These are phyloP conservation scores for Ammodytes marinus DNA, from an alignment of 2,113 vertebrate genomes.

Conservation along the genomic window DNA sequence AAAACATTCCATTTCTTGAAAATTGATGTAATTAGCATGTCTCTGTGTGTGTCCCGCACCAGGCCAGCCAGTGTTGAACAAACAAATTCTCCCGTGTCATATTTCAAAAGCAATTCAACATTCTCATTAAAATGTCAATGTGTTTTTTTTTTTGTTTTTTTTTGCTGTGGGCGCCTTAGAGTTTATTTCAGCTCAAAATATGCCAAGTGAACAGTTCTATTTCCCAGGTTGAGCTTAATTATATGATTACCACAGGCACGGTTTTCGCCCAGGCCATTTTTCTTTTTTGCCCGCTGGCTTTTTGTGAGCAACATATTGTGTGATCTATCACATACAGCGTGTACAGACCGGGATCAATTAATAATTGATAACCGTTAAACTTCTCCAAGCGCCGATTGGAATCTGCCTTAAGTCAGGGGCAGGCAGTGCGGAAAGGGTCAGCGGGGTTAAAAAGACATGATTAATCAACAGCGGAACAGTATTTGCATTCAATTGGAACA, in stretches of 20 bases:
- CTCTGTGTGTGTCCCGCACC: conserved; percentile 42
- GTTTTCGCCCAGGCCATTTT: conserved; percentile 19
- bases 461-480: conserved; percentile 53
- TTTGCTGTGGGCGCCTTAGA: conserved; percentile 9
- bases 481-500: conserved; percentile 41
- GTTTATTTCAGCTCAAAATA: conserved; percentile 20
- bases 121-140: conserved; percentile 62
- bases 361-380: conserved; percentile 72
- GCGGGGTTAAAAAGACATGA: conserved; percentile 68
- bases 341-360: conserved; percentile 64
- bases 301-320: conserved; percentile 54
- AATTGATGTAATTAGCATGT: conserved; percentile 66
- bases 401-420: conserved; percentile 56
- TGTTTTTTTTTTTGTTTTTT: not conserved
- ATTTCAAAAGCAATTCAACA: conserved; percentile 45
- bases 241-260: conserved; percentile 36
- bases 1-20: conserved; percentile 45
- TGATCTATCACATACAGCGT: conserved; percentile 57
- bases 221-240: conserved; percentile 55
- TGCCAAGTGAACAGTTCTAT: not conserved
- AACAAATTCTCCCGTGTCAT: conserved; percentile 50
- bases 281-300: conserved; percentile 44
- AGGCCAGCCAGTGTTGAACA: conserved; percentile 50
- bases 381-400: conserved; percentile 56
- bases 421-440: conserved; percentile 44